Conservation (phyloP, 2,113 vertebrate genomes). For the Seriola rivoliana region DNA sequence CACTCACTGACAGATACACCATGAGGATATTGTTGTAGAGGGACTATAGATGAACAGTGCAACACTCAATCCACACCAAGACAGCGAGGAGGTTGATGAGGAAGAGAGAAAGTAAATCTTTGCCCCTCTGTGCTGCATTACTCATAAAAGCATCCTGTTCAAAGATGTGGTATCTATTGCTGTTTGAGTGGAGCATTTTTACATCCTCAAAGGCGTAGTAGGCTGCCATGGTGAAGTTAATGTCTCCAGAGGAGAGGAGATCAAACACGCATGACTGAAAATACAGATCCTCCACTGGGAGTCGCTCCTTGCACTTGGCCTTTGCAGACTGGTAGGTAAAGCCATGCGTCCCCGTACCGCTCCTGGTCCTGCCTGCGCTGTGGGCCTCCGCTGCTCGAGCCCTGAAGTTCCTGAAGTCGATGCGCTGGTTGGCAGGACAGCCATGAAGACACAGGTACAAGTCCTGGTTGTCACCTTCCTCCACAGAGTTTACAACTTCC, state of each 20-base stretch:
- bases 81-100: conserved; percentile 69
- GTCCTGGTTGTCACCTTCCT: conserved; percentile 94
- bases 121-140: background rate
- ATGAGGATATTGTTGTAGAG: conserved; percentile 30
- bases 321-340: conserved; percentile 91
- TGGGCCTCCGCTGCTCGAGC: conserved; percentile 79
- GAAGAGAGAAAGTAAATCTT: conserved; percentile 27
- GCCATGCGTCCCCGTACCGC: conserved; percentile 66
- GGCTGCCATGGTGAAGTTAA: conserved; percentile 98
- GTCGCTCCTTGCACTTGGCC: conserved; percentile 94
- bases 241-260: conserved; percentile 94
- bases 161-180: conserved; percentile 92
- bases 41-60: conserved; percentile 80
- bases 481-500: conserved; percentile 93
- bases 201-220: conserved; percentile 97
- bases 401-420: conserved; percentile 89
- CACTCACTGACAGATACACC: conserved; percentile 64
- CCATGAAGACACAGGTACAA: conserved; percentile 96
- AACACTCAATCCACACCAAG: conserved; percentile 80
- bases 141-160: conserved; percentile 85
- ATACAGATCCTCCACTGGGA: conserved; percentile 96
- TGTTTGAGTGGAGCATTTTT: conserved; percentile 95
- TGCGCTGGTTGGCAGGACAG: conserved; percentile 93
- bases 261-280: conserved; percentile 98
- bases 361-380: conserved; percentile 39